Base-by-base conservation (phyloP, 2,113 vertebrate genomes). In the Neogobius melanostomus region DNA sequence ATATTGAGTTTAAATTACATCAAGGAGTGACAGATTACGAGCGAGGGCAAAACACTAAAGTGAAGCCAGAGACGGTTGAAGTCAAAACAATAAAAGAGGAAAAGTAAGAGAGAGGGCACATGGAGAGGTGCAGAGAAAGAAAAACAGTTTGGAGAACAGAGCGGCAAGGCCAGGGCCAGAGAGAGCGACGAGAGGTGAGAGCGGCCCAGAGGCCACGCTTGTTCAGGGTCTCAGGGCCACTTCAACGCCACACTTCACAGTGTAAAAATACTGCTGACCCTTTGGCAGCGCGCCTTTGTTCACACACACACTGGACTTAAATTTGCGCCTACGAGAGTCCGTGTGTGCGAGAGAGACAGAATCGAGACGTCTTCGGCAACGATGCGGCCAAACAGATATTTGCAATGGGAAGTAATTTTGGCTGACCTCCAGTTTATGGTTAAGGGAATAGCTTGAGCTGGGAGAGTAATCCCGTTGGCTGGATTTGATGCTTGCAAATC, bases 221-320 rank as follows among this genome's bases (percentile, higher is more conserved):
- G 82, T 83, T 81, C 80, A 76, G 84, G 72, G 87, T 84, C 89
- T 85, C 82, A 5, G 80, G 85, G 82, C 74, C 85, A 78, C 79
- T 81, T 88, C 75, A 86, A 21, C 70, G 56, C 75, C 77, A 87
- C 83, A 85, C 82, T 86, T 81, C 76, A 80, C 83, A 54, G 85
- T 85, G 85, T 86, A 87, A 85, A 90, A 91, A 91, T 84, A 89
- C 84, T 66, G 57, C 78, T 80, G 81, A 81, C 84, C 81, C 82
- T 49, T 73, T 16, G 64, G 76, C 75, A 48, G 74, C 61, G 71
- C n/a, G 74, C 69, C 85, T 82, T 85, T 88, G 86, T 86, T 83
- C 73, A 46, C 69, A 76, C 50, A 76, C 50, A 61, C 53, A 74
- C 49, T 46, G 68, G 11, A 43, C 59, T 42, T 44, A 67, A 11